Base-by-base conservation (phyloP, 2,113 vertebrate genomes). In the Ochotona princeps region DNA sequence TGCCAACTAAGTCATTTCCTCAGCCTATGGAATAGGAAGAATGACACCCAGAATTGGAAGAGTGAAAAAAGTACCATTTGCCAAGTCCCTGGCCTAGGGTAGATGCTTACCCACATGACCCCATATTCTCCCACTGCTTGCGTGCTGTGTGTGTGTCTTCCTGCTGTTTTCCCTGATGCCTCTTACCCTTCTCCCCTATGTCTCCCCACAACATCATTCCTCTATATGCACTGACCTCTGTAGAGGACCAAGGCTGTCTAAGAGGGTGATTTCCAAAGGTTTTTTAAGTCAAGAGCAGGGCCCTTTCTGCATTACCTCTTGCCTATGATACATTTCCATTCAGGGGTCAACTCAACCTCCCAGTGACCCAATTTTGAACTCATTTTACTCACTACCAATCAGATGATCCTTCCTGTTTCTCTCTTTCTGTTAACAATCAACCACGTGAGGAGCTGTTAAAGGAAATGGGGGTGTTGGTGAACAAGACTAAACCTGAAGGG, bases 321-420 rank as follows among this genome's bases (percentile, higher is more conserved):
- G 57, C 61, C 81, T 73, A 26, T 13, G 51, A 83, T 83, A 74
- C 51, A 47, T 93, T 93, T 93, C 90, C 94, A 94, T 54, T 80
- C 32, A 0, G 60, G 93, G 74, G 28, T 80, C 89, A 83, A 7
- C 65, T 63, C 65, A 18, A 11, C 35, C 83, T 89, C 75, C 12
- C 0, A 63, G 70, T 86, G 83, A 92, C 92, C 95, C 87, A 76
- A 5, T 79, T 89, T 14, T 91, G 91, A 96, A 82, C 87, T 80
- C 87, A 57, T 61, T 51, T 74, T 91, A 49, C 38, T 81, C 80
- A 82, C 79, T 66, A 72, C 74, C 26, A 69, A 93, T 93, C 91
- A 84, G 80, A 35, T 44, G 75, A 57, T n/a, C 91, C 75, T 91
- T 94, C 96, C 95, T 89, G 75, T 91, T 87, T 82, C 91, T 80